Conservation (phyloP, 1,140 invertebrate species). For the Arion vulgaris region DNA sequence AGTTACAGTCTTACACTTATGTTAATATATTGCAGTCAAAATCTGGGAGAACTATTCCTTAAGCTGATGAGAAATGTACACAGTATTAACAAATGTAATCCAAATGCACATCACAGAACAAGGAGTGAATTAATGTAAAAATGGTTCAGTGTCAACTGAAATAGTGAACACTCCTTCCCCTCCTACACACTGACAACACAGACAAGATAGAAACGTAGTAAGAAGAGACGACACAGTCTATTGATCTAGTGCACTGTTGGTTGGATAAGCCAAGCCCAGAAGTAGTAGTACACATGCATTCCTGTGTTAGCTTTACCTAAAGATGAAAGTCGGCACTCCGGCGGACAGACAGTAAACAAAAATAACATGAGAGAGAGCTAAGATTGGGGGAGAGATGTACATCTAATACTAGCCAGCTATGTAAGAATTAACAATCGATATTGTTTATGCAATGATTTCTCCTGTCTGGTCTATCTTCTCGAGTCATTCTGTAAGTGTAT, state of each 20-base stretch:
- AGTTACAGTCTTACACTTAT: too few species aligned
- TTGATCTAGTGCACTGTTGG: too few species aligned
- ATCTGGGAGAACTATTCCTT: background rate
- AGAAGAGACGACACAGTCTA: too few species aligned
- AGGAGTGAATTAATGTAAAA: background rate
- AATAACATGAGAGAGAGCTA: too few species aligned
- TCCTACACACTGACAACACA: background rate
- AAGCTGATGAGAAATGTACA: background rate
- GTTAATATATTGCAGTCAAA: background rate
- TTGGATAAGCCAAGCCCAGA: background rate
- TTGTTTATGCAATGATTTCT: too few species aligned
- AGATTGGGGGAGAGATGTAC: too few species aligned
- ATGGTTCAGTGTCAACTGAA: background rate
- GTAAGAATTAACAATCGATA: too few species aligned
- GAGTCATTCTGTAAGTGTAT: too few species aligned
- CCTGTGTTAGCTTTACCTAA: background rate
- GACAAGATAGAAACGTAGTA: background rate
- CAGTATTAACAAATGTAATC: background rate
- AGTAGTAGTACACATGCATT: background rate
- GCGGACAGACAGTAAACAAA: background rate
- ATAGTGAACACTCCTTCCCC: slow-evolving; percentile 2
- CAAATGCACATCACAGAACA: background rate
- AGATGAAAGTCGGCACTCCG: background rate
- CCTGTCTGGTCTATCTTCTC: too few species aligned
- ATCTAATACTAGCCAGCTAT: too few species aligned